Conservation (phyloP, 2,888 invertebrate species). For the Chaetogeoica ovagalla region DNA sequence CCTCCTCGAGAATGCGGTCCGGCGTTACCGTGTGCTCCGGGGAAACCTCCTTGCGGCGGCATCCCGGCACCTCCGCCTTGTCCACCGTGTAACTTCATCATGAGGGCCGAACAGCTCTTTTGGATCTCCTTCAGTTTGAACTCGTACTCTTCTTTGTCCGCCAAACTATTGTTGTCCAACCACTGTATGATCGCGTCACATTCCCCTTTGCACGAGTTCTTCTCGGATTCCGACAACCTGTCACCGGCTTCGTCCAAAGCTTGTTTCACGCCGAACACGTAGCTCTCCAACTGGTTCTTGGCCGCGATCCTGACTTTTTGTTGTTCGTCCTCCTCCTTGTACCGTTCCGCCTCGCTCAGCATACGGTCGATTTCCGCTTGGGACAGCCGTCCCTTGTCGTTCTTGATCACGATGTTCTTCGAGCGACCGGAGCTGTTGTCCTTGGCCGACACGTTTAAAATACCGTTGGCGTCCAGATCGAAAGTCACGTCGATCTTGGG, state of each 20-base stretch:
- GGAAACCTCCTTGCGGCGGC: background rate
- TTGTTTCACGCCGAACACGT: conserved; percentile 59
- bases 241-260: conserved; percentile 59
- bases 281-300: conserved; percentile 61
- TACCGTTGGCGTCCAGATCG: conserved; percentile 64
- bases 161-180: conserved; percentile 62
- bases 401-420: conserved; percentile 62
- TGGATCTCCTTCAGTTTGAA: conserved; percentile 61
- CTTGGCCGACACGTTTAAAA: conserved; percentile 60
- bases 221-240: conserved; percentile 60
- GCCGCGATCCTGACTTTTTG: conserved; percentile 60
- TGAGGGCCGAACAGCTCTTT: conserved; percentile 57
- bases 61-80: background rate
- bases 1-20: background rate
- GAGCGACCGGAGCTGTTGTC: conserved; percentile 61
- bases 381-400: conserved; percentile 62
- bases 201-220: conserved; percentile 58
- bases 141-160: conserved; percentile 62
- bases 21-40: background rate
- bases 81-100: conserved; percentile 1
- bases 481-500: conserved; percentile 81
- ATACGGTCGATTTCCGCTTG: conserved; percentile 63
- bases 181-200: conserved; percentile 60
- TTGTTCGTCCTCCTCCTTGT: conserved; percentile 59
- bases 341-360: conserved; percentile 60